phyloP scores from a whole-genome alignment of 2,888 invertebrate genomes.

The Eremobia ochroleuca region DNA sequence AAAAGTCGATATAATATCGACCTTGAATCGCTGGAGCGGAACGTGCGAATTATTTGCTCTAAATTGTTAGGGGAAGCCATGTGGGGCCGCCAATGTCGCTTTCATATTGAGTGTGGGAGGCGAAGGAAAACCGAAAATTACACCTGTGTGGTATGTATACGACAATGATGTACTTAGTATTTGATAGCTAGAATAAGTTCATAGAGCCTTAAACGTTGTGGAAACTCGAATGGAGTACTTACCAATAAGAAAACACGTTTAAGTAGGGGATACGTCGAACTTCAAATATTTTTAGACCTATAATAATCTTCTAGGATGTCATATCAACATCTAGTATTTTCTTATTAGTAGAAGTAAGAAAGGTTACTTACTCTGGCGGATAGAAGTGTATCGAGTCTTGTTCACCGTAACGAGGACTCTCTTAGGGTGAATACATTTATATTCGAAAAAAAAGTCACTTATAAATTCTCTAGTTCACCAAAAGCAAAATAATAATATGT shows the following conservation, averaged over 20 bases:
- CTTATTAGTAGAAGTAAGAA: neutral
- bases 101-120: constrained; percentile 48
- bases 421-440: no score
- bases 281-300: no score
- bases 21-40: constrained; percentile 84
- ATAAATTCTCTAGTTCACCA: constrained; percentile 4
- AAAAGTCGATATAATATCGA: constrained; percentile 82
- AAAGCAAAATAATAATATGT: constrained; percentile 12
- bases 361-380: neutral
- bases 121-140: constrained; percentile 21
- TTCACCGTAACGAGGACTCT: neutral
- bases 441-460: neutral
- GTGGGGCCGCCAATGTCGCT: constrained; percentile 57
- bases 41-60: constrained; percentile 80
- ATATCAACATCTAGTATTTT: neutral
- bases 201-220: neutral
- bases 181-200: neutral
- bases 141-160: constrained; percentile 18
- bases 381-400: neutral
- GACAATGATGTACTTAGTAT: constrained; percentile 1
- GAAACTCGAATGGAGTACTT: no score
- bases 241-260: neutral
- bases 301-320: no score
- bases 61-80: constrained; percentile 68
- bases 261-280: no score